Evolutionary conservation across 2,888 invertebrate species (phyloP).

Genomic region (Heliconius sara): DNA sequence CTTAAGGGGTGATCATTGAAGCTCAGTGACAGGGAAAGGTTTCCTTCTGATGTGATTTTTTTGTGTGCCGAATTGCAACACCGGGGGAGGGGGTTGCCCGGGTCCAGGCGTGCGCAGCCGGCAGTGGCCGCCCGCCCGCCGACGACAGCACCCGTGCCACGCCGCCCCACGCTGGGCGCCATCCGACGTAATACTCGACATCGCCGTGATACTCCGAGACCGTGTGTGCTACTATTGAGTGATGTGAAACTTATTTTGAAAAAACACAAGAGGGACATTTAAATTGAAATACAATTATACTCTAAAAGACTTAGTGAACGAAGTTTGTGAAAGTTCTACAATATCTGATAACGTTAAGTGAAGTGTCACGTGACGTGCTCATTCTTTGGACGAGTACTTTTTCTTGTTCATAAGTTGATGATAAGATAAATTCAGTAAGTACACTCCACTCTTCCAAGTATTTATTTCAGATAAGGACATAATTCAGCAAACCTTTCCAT

Average conservation of each 20-base stretch:
- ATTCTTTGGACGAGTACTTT: conserved; percentile 48
- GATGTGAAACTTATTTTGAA: conserved; percentile 39
- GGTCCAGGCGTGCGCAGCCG: conserved; percentile 80
- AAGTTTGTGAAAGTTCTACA: conserved; percentile 45
- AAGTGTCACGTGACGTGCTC: conserved; percentile 59
- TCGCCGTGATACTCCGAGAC: conserved; percentile 32
- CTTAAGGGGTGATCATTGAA: conserved; percentile 70
- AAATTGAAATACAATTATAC: conserved; percentile 33
- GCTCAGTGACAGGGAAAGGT: conserved; percentile 76
- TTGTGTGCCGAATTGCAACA: conserved; percentile 72
- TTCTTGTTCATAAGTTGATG: conserved; percentile 43
- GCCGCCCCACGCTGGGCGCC: conserved; percentile 70
- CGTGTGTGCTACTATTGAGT: conserved; percentile 54
- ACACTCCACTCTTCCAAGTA: conserved; percentile 45
- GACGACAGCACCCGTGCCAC: conserved; percentile 56
- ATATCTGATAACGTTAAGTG: conserved; percentile 56
- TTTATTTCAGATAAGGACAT: conserved; percentile 21
- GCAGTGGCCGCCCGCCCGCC: conserved; percentile 69
- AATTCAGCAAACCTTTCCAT: neutral
- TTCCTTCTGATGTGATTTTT: conserved; percentile 72
- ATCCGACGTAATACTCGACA: conserved; percentile 54
- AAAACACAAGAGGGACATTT: conserved; percentile 13
- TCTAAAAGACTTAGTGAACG: conserved; percentile 37
- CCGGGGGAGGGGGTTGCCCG: conserved; percentile 66
- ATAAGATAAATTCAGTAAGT: conserved; percentile 54